Conservation (phyloP, 2,113 vertebrate genomes). For the Pangasianodon hypophthalmus region DNA sequence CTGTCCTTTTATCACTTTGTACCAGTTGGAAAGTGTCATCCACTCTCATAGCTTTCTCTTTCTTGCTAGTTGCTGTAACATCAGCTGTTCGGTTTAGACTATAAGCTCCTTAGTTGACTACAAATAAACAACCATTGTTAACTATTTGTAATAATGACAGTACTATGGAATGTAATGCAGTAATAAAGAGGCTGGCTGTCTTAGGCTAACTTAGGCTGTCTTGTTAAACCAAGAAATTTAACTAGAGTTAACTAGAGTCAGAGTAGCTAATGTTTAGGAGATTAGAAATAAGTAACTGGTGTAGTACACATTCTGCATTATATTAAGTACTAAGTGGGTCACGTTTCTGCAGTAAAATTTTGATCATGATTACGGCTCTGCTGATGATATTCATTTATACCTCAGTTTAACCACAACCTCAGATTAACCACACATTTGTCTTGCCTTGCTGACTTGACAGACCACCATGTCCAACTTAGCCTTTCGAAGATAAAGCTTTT, state of each 20-base stretch:
- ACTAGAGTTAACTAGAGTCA: neutral
- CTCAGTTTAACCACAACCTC: neutral
- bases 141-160: neutral
- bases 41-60: neutral
- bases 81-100: neutral
- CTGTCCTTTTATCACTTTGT: constrained; percentile 49
- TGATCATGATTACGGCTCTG: neutral
- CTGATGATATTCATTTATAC: neutral
- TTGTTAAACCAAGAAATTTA: neutral
- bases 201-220: neutral
- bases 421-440: neutral
- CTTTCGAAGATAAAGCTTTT: constrained; percentile 2
- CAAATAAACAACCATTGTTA: neutral
- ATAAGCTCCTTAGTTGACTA: neutral
- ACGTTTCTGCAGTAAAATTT: neutral
- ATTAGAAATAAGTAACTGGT: too few species aligned
- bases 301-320: too few species aligned
- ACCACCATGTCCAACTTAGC: neutral
- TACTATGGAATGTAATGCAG: neutral
- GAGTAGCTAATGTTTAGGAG: neutral
- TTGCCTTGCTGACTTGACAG: neutral
- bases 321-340: neutral
- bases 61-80: neutral
- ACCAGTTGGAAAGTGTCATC: neutral
- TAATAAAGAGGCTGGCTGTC: neutral